Evolutionary conservation across 2,797 vertebrate species (phyloP), one percentile per base, ranked within the genome.

Genomic region (Sphenopsis melanotis): DNA sequence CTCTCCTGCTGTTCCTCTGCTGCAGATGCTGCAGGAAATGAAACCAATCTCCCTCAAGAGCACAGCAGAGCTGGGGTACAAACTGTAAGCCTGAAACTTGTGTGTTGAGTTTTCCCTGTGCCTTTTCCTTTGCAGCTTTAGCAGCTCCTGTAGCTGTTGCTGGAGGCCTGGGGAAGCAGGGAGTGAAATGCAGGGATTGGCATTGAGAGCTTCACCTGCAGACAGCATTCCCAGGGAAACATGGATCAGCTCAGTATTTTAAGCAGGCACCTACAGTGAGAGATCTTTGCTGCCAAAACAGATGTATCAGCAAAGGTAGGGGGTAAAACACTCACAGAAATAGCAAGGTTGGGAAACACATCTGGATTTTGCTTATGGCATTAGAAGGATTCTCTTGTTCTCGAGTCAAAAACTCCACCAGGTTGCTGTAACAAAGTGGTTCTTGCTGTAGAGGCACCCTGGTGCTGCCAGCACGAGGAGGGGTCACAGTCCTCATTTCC

Each of bases 281-380:
- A 71, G 17, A 19, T 18, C 47, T 61, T 42, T 83, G 60, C 68
- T 80, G 69, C 49, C 37, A 19, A 27, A 55, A 70, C 2, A 75
- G 39, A 4, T 10, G 2, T 13, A 49, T 47, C 47, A 61, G 72
- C 32, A 65, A 44, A 92, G 53, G 77, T 44, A 71, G 88, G 60
- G 56, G 60, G 42, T 41, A 20, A 70, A 42, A 34, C 55, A 39
- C 72, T 56, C 15, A 9, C 37, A 64, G 15, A 53, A 65, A 9
- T 0, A 37, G 27, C 24, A 50, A n/a, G 34, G 18, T 14, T 68
- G 61, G 47, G 23, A 66, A 80, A 24, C 2, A 3, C 0, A 2
- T 19, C 30, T 8, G 5, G 17, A 4, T 81, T 63, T 59, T 55
- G 36, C 4, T 6, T 22, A 11, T 2, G 6, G 36, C 21, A 13